These are phyloP conservation scores for Chrysomela aeneicollis DNA, from an alignment of 2,888 invertebrate species.

Conservation along the genomic window DNA sequence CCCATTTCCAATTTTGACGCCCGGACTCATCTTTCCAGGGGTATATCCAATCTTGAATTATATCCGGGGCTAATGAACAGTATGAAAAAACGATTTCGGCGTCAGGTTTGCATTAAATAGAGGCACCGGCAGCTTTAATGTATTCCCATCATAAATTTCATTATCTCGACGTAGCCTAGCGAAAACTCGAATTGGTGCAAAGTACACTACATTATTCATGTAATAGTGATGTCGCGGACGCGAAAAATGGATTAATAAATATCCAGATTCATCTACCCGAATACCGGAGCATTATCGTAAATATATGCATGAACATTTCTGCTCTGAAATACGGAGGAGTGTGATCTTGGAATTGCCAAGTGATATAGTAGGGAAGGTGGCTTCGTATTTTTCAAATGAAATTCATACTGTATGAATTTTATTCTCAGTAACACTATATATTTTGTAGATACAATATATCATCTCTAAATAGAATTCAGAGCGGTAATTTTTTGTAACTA, in stretches of 20 bases:
- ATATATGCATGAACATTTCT: neutral
- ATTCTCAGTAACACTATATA: too few species aligned
- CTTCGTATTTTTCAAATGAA: too few species aligned
- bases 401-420: too few species aligned
- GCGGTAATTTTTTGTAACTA: too few species aligned
- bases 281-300: neutral
- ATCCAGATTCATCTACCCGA: slow-evolving; percentile 2
- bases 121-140: slow-evolving; percentile 15
- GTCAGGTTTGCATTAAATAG: slow-evolving; percentile 12
- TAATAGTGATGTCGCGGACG: slow-evolving; percentile 12
- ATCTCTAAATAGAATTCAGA: too few species aligned
- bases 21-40: neutral
- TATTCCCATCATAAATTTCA: slow-evolving; percentile 22
- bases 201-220: slow-evolving; percentile 25
- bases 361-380: too few species aligned
- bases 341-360: too few species aligned
- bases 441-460: too few species aligned
- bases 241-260: slow-evolving; percentile 16
- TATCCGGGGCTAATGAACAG: slow-evolving; percentile 15
- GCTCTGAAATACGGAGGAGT: too few species aligned
- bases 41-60: slow-evolving; percentile 6
- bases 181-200: slow-evolving; percentile 20
- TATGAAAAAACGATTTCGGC: slow-evolving; percentile 21
- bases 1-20: neutral
- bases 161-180: slow-evolving; percentile 19